These are phyloP conservation scores for Agrenia bidenticulata DNA, from an alignment of 2,888 invertebrate genomes.

Conservation along the genomic window DNA sequence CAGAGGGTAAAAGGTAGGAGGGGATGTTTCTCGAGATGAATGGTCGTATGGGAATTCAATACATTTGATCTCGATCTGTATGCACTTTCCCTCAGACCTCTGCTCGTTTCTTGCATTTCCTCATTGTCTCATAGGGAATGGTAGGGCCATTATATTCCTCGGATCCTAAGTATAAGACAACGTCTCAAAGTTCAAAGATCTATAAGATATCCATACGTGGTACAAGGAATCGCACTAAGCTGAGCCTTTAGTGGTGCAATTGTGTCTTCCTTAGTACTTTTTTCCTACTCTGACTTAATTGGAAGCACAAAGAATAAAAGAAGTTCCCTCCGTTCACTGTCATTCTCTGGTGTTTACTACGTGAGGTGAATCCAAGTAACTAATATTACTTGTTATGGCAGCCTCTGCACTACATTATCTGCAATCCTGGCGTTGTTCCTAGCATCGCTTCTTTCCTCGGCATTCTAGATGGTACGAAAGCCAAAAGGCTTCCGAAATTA, in stretches of 20 bases:
- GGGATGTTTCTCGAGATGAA: not conserved
- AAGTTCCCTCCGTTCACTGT: conserved; percentile 38
- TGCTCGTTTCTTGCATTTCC: no score
- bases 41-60: conserved; percentile 13
- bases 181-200: no score
- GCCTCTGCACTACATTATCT: no score
- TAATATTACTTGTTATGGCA: not conserved
- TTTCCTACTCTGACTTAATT: conserved; percentile 37
- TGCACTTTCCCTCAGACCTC: no score
- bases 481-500: no score
- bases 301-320: conserved; percentile 35
- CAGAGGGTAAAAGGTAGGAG: not conserved
- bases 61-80: conserved; percentile 1
- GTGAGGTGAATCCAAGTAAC: conserved; percentile 46
- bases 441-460: no score
- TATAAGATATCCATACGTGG: not conserved
- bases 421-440: no score
- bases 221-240: not conserved
- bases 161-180: no score
- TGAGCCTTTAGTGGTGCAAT: conserved; percentile 11
- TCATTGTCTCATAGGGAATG: no score
- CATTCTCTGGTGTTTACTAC: conserved; percentile 35
- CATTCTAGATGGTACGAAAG: no score
- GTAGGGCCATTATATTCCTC: no score
- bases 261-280: conserved; percentile 18